phyloP scores from a whole-genome alignment of 2,888 invertebrate genomes.

The Anodontia alba region DNA sequence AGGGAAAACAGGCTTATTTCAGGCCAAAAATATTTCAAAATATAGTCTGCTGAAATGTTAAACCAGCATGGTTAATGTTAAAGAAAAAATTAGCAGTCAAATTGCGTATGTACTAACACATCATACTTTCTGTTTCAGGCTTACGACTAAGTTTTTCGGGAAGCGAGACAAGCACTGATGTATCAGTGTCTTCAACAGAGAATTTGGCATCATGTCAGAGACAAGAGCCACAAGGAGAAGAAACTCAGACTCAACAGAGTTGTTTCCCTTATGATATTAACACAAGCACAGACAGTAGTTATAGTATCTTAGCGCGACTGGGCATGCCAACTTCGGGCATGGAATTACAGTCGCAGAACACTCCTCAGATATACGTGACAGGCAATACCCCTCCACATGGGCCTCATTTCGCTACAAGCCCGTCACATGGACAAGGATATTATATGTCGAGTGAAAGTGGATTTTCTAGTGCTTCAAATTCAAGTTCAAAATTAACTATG shows the following conservation, averaged over 20 bases:
- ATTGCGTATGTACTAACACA: too few relatives aligned
- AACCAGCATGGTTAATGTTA: too few relatives aligned
- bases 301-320: slow-evolving; percentile 80
- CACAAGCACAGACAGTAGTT: slow-evolving; percentile 82
- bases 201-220: slow-evolving; percentile 89
- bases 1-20: too few relatives aligned
- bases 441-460: slow-evolving; percentile 62
- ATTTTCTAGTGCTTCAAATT: slow-evolving; percentile 60
- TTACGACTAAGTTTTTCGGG: slow-evolving; percentile 93
- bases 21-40: too few relatives aligned
- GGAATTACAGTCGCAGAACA: slow-evolving; percentile 48
- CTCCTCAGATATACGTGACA: slow-evolving; percentile 60
- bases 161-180: slow-evolving; percentile 92
- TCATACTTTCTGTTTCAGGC: slow-evolving; percentile 84
- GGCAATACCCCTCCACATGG: slow-evolving; percentile 50
- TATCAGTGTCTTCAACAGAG: slow-evolving; percentile 93
- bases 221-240: slow-evolving; percentile 96
- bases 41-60: too few relatives aligned
- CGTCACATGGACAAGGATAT: slow-evolving; percentile 42
- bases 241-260: slow-evolving; percentile 84
- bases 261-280: slow-evolving; percentile 65
- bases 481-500: slow-evolving; percentile 56
- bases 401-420: slow-evolving; percentile 62
- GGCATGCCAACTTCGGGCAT: slow-evolving; percentile 75
- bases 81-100: too few relatives aligned